Percentiles rank a stretch among this genome's conserved stretches.
These are phyloP conservation scores for Acleris literana DNA, from an alignment of 2,888 invertebrate genomes.

Conservation along the genomic window DNA sequence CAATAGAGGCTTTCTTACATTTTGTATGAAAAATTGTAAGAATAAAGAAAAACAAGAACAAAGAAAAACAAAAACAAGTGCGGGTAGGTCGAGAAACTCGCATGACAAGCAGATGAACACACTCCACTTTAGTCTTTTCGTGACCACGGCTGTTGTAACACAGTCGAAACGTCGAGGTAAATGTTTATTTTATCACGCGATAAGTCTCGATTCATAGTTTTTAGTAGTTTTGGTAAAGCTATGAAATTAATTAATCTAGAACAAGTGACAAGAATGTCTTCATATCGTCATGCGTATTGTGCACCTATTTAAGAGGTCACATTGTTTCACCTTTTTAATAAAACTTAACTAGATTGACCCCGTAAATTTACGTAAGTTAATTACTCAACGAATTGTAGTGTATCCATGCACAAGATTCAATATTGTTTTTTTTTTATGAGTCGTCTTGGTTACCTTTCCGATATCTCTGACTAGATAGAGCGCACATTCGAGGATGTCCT, in stretches of 20 bases:
- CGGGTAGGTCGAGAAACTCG: too few species aligned
- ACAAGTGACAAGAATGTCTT: slow-evolving; percentile 9
- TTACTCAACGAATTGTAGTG: slow-evolving; percentile 14
- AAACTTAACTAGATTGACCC: slow-evolving; percentile 23
- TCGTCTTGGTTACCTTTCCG: slow-evolving; percentile 82
- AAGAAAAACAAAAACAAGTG: too few species aligned
- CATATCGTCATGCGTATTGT: slow-evolving; percentile 12
- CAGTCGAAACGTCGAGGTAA: too few species aligned
- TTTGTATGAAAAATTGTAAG: too few species aligned
- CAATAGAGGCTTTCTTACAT: too few species aligned
- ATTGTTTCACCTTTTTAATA: slow-evolving; percentile 42
- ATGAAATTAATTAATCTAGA: background rate
- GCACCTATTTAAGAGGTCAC: slow-evolving; percentile 23
- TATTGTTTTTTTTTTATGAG: background rate
- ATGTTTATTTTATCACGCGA: too few species aligned
- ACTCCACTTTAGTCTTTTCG: too few species aligned
- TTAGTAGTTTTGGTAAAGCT: too few species aligned
- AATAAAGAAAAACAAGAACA: too few species aligned
- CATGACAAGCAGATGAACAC: too few species aligned
- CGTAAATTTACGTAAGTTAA: background rate
- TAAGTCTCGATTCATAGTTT: too few species aligned
- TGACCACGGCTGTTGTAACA: background rate
- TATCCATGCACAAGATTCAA: slow-evolving; percentile 1
- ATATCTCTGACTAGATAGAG: slow-evolving; percentile 88
- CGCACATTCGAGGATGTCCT: slow-evolving; percentile 91